Evolutionary conservation across 2,888 invertebrate genomes (phyloP).

Genomic region (Leucoptera coffeella): DNA sequence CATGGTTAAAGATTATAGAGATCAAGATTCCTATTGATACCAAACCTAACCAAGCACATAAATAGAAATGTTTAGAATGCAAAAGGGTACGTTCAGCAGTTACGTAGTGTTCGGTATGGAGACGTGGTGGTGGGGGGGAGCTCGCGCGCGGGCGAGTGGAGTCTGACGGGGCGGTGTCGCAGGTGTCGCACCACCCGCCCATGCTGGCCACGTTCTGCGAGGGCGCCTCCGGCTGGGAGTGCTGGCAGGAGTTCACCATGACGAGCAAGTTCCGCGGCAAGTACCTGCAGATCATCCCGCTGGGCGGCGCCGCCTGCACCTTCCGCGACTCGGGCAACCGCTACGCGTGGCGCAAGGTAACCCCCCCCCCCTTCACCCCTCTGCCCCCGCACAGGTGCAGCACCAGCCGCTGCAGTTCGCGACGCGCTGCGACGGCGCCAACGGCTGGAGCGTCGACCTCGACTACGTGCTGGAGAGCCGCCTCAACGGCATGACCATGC

Average conservation of each 20-base stretch:
- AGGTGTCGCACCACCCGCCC: slow-evolving; percentile 97
- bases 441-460: slow-evolving; percentile 80
- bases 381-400: slow-evolving; percentile 49
- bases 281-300: slow-evolving; percentile 83
- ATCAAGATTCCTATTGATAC: too few species aligned
- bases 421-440: slow-evolving; percentile 76
- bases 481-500: slow-evolving; percentile 92
- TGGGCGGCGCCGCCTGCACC: slow-evolving; percentile 66
- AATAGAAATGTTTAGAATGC: too few species aligned
- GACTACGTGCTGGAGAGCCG: too few species aligned
- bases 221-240: slow-evolving; percentile 78
- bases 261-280: slow-evolving; percentile 98
- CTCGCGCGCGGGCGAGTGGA: too few species aligned
- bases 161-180: too few species aligned
- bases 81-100: too few species aligned
- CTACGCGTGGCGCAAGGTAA: slow-evolving; percentile 91
- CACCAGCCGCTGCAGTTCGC: slow-evolving; percentile 96
- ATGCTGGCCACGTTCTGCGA: slow-evolving; percentile 95
- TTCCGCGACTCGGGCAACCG: slow-evolving; percentile 68
- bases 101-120: too few species aligned
- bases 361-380: neutral
- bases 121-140: too few species aligned
- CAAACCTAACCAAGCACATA: too few species aligned
- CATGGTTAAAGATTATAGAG: too few species aligned
- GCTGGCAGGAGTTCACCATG: slow-evolving; percentile 99